Base-by-base conservation (phyloP, 2,888 invertebrate genomes). In the Apotomis capreana region DNA sequence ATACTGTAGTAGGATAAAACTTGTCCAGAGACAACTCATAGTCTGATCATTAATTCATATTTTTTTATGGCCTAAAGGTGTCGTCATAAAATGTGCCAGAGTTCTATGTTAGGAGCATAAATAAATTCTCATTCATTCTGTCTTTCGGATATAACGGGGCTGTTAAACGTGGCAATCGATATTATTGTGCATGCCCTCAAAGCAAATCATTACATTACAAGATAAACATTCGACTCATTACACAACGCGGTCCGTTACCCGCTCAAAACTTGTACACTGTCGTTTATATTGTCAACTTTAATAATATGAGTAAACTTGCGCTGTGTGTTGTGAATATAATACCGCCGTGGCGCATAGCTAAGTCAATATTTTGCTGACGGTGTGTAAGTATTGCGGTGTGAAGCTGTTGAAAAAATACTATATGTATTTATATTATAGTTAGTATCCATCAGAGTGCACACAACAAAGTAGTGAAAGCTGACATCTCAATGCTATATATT, bases 261-360 rank as follows among this genome's bases (percentile, higher is more conserved):
- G 69, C 12, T 58, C 63, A 63, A 57, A 36, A 69, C n/a, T 62
- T 55, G 62, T 69, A 40, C 63, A 57, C 57, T n/a, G 49, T 57
- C 40, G 49, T 52, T 69, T 69, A 46, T 61, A 46, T 37, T 69
- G 68, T 68, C 36, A 61, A 69, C 61, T 69, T 46, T 69, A 68
- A 68, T 68, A 69, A 61, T 61, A 69, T 8, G 26, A 36, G 61
- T 61, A 60, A 55, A 68, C 54, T 69, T 61, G 54, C 44, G 59
- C 40, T 59, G 61, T 60, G 57, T 65, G 46, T 65, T 64, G 54
- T 60, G 40, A 61, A 54, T 68, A 46, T 36, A 61, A 54, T 54
- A 61, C 61, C 13, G 61, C 52, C 59, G 40, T 37, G 49, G 26
- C 40, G n/a, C 52, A 13, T 68, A 40, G 44, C 51, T 59, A 2